Base-by-base conservation (phyloP, 2,113 vertebrate species). In the Rhynchomys soricoides region DNA sequence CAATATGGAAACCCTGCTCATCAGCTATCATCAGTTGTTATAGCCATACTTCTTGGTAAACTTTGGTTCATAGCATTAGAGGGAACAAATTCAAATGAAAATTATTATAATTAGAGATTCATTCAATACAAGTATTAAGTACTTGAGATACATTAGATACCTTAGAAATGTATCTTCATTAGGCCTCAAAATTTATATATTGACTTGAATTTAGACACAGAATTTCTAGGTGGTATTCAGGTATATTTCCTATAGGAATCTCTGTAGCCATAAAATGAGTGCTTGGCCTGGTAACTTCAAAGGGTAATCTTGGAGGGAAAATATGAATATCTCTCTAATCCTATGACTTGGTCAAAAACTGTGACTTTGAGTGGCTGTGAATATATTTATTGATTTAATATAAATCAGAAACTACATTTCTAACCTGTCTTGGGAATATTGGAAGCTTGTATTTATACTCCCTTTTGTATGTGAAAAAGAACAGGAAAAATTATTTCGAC, bases 351-450 rank as follows among this genome's bases (percentile, higher is more conserved):
- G 21, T 87, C 55, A 50, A 75, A 86, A 62, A 1, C 26, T 86
- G n/a, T 93, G 71, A 86, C 3, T n/a, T 66, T 95, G 26, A 77
- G 0, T 8, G 89, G 12, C 45, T 95, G 90, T 91, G 86, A 79
- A 89, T 70, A 74, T 86, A 73, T 74, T 89, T 95, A 97, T 88
- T 94, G 77, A 96, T 57, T 89, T 34, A 62, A 13, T 52, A 85
- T 55, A 93, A 74, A 66, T 95, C 52, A 77, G 34, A 95, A 90
- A 90, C 86, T 40, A 34, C 3, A 86, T 78, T 93, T 66, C 40
- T 74, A 95, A 95, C 90, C 24, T 73, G 85, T 90, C 13, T 75
- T 87, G 82, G 43, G 48, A 8, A 87, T 5, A 31, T 59, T n/a
- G 5, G 26, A 90, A 57, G 21, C 10, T 95, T 79, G 78, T 43